Base-by-base conservation (phyloP, 2,797 vertebrate species). In the Spondyliosoma cantharus region DNA sequence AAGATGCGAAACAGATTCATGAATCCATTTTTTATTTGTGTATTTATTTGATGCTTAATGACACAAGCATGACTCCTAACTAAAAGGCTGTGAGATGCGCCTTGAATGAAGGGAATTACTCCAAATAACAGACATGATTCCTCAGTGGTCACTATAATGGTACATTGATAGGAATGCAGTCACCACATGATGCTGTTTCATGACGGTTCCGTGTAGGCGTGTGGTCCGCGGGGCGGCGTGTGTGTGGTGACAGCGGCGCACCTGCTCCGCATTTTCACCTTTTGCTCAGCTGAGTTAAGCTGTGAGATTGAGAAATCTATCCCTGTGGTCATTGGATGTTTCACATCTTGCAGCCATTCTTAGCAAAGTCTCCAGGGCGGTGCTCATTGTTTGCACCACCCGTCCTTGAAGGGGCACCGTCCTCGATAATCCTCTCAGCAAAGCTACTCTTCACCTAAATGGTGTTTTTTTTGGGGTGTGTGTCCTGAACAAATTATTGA, bases 221-320 rank as follows among this genome's bases (percentile, higher is more conserved):
- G 76, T 59, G 0, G 63, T 16, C 61, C 83, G 56, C 48, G 49
- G 24, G 56, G 42, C 25, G 5, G 80, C 46, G 56, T 57, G 53
- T 73, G 69, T 78, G 75, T 75, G 69, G 58, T 49, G 76, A 78
- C 14, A 58, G 72, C 52, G 43, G 67, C 50, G 66, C 16, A 59
- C 53, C 66, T 72, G 69, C 70, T 76, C 56, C 77, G 84, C 78
- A 87, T 90, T 89, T 93, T 91, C 91, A 91, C 88, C 89, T 92
- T 32, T 71, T 87, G 82, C 89, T 87, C 75, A 85, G 76, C 93
- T 94, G 93, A 95, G 93, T 93, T 95, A 95, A 95, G 94, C 93
- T 94, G 94, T 96, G 93, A 95, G 93, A 92, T 88, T 93, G 91
- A 95, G 93, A 93, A 94, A 94, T 95, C 94, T 93, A 92, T 86